Percentiles rank a stretch among this genome's conserved stretches.
Evolutionary conservation across 2,888 invertebrate genomes (phyloP).

Genomic region (Trachelus tabidus): DNA sequence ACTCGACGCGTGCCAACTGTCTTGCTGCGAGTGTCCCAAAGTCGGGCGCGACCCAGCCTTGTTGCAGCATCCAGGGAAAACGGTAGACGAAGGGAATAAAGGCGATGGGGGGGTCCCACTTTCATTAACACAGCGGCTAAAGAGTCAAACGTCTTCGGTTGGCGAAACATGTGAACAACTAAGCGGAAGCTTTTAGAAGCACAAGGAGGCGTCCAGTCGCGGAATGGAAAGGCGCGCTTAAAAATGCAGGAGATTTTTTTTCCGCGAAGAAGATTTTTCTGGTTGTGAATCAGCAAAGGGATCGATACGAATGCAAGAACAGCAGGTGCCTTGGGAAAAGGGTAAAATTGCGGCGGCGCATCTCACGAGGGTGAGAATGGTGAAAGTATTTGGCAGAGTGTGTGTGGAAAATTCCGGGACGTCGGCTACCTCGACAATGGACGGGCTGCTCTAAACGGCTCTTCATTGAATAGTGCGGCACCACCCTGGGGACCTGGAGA

Average conservation of each 20-base stretch:
- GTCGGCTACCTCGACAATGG: conserved; percentile 48
- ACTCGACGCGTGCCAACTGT: too few species aligned
- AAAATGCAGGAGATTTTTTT: conserved; percentile 20
- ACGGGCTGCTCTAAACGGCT: conserved; percentile 46
- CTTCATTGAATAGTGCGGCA: conserved; percentile 47
- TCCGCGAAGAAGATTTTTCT: not conserved
- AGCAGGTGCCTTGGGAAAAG: conserved; percentile 15
- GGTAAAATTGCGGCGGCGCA: not conserved
- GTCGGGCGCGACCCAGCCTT: too few species aligned
- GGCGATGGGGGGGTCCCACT: too few species aligned
- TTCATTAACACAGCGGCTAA: too few species aligned
- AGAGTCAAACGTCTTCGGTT: not conserved
- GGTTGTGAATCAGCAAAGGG: not conserved
- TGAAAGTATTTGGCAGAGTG: not conserved
- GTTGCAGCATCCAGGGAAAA: too few species aligned
- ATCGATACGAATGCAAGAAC: not conserved
- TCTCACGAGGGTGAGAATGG: too few species aligned
- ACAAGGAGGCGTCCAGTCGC: conserved; percentile 3
- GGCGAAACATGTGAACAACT: not conserved
- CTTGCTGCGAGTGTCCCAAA: too few species aligned
- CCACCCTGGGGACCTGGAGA: too few species aligned
- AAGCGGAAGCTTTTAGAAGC: not conserved
- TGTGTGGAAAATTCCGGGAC: conserved; percentile 35
- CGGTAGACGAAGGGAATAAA: too few species aligned
- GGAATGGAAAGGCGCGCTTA: conserved; percentile 6